Evolutionary conservation across 1,140 invertebrate genomes (phyloP), one percentile per base, ranked within the genome.

Genomic region (Tyrophagus putrescentiae): DNA sequence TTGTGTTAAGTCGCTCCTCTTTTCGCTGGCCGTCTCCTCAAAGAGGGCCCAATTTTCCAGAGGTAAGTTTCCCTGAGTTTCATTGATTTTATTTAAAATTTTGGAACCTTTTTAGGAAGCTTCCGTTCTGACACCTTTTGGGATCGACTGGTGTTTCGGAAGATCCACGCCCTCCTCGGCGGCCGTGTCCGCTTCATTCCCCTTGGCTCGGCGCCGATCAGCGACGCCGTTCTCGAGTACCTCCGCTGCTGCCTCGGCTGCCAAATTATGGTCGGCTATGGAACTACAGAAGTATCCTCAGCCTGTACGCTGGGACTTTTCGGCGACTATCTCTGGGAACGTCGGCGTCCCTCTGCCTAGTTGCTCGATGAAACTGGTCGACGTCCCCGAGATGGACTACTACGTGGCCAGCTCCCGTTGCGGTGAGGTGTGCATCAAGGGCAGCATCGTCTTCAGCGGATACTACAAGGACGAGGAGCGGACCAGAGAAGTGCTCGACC

Each of bases 221-320:
- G 88, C n/a, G 81, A 87, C 3, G 90, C 96, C 68, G 97, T 93
- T 7, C 93, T 98, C 70, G 82, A 85, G 67, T 94, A 96, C 71
- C 87, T 97, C 65, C 87, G 92, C 70, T 82, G 87, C 61, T 94
- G 91, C 70, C 79, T 98, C 25, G 95, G 90, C 70, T 83, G 85
- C 39, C 83, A 84, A 48, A 80, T 98, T 28, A 80, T 89, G 45
- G 90, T 95, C 71, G 95, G 94, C 13, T 67, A 98, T 75, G 95
- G 94, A 6, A 79, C 98, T 33, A 98, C 95, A 1, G 94, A 98
- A 79, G 96, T 92, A 9, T 86, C 85, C 1, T 65, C 65, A 7
- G 63, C 66, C 29, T 64, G 61, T 29, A 66, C 67, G 5, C 28
- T 67, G 2, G 68, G 68, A 67, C 62, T 62, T 33, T 44, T 66